Base-by-base conservation (phyloP, 2,113 vertebrate genomes). In the Phoenicopterus ruber region DNA sequence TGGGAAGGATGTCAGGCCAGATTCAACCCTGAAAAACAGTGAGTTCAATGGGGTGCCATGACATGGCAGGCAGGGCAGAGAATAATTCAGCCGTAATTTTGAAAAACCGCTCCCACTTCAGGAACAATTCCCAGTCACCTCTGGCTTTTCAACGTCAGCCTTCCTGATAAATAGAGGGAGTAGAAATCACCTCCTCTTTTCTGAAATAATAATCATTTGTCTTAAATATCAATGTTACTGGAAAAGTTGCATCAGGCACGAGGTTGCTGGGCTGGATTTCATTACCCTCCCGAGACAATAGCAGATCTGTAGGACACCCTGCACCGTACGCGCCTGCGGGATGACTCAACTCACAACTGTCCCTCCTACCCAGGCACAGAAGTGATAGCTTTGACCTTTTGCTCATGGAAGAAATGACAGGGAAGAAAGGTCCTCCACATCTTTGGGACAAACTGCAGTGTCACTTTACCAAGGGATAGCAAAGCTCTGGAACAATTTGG, bases 381-480 rank as follows among this genome's bases (percentile, higher is more conserved):
- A 95, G 40, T 73, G 82, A 91, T 86, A 89, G 66, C 86, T 95
- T 94, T 96, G 95, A 94, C 96, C 80, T 96, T 94, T 94, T 73
- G 90, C 70, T 82, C 63, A 50, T 95, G 94, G 94, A 97, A 95
- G 92, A 96, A 96, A 95, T 93, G 74, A 96, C 61, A 87, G 65
- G n/a, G 80, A 86, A 83, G 78, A 65, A 88, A 82, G 72, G 42
- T 90, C 59, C 65, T 85, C 82, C 25, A 57, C 82, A 57, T 49
- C 61, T 77, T 63, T 74, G 74, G 36, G n/a, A 58, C 1, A 19
- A 92, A 93, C 55, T 50, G 29, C 55, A 77, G 94, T 95, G 91
- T 96, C 71, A 74, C 47, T 94, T 97, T 93, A 96, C 90, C 0
- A 2, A 81, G 46, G 78, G 17, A 70, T 11, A 87, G 74, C 8